These are phyloP conservation scores for Pseudopodoces humilis DNA, from an alignment of 2,113 vertebrate species.

Conservation along the genomic window DNA sequence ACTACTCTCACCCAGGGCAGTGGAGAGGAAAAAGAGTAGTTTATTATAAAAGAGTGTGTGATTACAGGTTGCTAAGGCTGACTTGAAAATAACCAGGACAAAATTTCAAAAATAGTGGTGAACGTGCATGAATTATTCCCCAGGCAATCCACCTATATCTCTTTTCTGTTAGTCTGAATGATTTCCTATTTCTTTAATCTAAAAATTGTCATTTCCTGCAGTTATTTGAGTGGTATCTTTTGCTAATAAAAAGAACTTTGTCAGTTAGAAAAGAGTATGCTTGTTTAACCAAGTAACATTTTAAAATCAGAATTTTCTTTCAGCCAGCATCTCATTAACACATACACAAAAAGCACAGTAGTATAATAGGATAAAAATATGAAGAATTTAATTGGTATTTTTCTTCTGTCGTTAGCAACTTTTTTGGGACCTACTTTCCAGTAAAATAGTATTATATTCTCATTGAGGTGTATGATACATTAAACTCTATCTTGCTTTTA, in stretches of 20 bases:
- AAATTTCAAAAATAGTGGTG: background rate
- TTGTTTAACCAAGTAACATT: background rate
- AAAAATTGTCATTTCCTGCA: background rate
- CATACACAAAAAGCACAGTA: background rate
- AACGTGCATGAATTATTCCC: background rate
- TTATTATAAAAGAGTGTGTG: background rate
- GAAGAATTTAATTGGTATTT: background rate
- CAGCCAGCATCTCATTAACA: background rate
- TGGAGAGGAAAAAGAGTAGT: background rate
- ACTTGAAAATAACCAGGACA: background rate
- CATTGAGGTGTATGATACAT: background rate
- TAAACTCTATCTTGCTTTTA: background rate
- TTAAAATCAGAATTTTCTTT: background rate
- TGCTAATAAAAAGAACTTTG: background rate
- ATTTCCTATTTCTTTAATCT: background rate
- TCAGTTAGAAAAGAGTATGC: background rate
- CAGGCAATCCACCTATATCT: background rate
- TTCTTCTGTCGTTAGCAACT: background rate
- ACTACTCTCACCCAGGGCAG: background rate
- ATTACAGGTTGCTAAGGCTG: background rate
- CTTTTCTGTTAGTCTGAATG: background rate
- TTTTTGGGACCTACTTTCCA: background rate
- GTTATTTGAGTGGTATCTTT: background rate
- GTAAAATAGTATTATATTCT: background rate
- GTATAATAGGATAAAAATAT: background rate